A percentile compares a stretch with the other conserved stretches of the same genome.
Conservation (phyloP, 2,113 vertebrate species). For the Gymnobelideus leadbeateri region DNA sequence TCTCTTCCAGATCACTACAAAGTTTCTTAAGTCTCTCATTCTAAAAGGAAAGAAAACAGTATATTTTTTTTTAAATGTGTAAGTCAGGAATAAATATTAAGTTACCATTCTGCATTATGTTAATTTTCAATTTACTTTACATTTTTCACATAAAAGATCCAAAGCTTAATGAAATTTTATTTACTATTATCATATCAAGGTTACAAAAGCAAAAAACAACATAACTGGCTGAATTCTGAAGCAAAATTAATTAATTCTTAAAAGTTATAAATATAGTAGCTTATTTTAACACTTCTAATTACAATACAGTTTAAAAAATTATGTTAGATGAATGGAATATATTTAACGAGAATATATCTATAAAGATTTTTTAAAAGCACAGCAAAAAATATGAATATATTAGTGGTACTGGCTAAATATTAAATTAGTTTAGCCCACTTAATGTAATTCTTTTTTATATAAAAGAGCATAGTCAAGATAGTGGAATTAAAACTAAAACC, state of each 20-base stretch:
- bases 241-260: neutral
- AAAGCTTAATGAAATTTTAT: slow-evolving; percentile 47
- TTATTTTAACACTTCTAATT: slow-evolving; percentile 12
- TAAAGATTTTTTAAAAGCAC: slow-evolving; percentile 3
- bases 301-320: slow-evolving; percentile 31
- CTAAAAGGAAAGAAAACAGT: slow-evolving; percentile 82
- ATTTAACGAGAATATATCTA: slow-evolving; percentile 29
- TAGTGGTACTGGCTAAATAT: slow-evolving; percentile 23
- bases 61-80: slow-evolving; percentile 45
- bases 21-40: slow-evolving; percentile 92
- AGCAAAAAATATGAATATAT: slow-evolving; percentile 19
- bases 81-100: slow-evolving; percentile 14
- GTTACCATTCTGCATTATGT: neutral
- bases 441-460: slow-evolving; percentile 15
- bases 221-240: slow-evolving; percentile 25
- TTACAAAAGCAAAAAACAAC: neutral
- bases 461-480: slow-evolving; percentile 16
- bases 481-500: slow-evolving; percentile 32
- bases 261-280: neutral
- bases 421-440: slow-evolving; percentile 23
- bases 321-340: slow-evolving; percentile 13
- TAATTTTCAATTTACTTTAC: neutral
- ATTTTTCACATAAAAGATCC: slow-evolving; percentile 10
- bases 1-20: slow-evolving; percentile 94
- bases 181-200: slow-evolving; percentile 45